Percentiles rank a stretch among this genome's conserved stretches.
phyloP scores from a whole-genome alignment of 2,888 invertebrate species.

The Suillia variegata region DNA sequence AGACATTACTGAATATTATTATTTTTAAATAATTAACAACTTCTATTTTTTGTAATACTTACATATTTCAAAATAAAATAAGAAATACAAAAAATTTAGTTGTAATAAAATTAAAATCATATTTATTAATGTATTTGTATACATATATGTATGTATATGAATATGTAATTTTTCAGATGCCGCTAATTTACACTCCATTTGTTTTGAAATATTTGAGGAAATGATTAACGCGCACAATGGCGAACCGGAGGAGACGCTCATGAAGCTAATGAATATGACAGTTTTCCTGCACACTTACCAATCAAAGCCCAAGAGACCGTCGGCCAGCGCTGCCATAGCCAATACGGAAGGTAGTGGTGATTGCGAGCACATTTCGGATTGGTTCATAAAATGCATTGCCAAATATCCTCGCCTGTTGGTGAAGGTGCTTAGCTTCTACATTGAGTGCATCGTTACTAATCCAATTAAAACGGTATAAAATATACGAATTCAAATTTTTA shows the following conservation, averaged over 20 bases:
- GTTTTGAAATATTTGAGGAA: conserved; percentile 56
- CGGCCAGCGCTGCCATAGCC: conserved; percentile 4
- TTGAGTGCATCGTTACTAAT: conserved; percentile 53
- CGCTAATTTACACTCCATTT: conserved; percentile 50
- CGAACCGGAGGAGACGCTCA: conserved; percentile 53
- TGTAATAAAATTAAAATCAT: too few species aligned
- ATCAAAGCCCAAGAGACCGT: conserved; percentile 31
- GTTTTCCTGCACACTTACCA: conserved; percentile 51
- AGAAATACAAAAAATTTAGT: too few species aligned
- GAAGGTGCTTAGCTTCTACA: conserved; percentile 49
- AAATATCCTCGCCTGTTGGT: conserved; percentile 54
- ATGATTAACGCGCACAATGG: conserved; percentile 57
- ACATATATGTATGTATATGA: background rate
- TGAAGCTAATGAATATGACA: conserved; percentile 54
- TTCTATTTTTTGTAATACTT: too few species aligned
- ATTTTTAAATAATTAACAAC: too few species aligned
- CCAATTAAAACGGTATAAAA: conserved; percentile 43
- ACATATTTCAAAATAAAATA: too few species aligned
- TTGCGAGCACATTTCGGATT: conserved; percentile 58
- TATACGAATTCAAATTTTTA: background rate
- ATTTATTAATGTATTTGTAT: background rate
- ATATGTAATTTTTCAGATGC: conserved; percentile 41
- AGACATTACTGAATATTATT: too few species aligned
- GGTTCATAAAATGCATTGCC: conserved; percentile 54
- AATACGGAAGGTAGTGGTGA: conserved; percentile 26